phyloP scores from a whole-genome alignment of 2,797 vertebrate genomes.

The Eulemur coronatus region DNA sequence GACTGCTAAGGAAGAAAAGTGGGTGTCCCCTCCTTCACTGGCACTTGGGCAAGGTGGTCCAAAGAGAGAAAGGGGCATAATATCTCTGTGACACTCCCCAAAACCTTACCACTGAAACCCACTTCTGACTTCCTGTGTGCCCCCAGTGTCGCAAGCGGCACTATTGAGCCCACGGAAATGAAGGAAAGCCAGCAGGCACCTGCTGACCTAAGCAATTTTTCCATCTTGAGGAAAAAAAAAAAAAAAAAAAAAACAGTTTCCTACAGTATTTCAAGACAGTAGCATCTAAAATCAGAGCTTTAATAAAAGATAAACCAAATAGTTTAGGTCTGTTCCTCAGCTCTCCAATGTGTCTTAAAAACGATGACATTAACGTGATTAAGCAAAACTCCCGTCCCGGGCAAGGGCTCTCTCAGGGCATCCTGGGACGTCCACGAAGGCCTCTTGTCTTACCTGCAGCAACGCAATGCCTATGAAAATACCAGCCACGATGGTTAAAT shows the following conservation, averaged over 20 bases:
- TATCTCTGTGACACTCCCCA: background rate
- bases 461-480: conserved; percentile 98
- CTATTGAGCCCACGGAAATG: background rate
- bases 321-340: background rate
- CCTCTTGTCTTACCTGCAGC: conserved; percentile 89
- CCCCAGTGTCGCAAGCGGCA: background rate
- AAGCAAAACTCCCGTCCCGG: background rate
- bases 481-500: conserved; percentile 98
- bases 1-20: background rate
- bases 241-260: background rate
- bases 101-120: background rate
- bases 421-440: no score
- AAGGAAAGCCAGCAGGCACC: background rate
- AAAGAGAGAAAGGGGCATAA: background rate
- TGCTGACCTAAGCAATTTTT: background rate
- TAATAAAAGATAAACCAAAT: background rate
- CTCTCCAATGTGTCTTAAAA: background rate
- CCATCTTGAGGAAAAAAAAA: background rate
- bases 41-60: background rate
- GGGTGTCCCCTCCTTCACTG: background rate
- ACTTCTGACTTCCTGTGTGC: background rate
- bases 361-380: background rate
- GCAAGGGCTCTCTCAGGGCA: background rate
- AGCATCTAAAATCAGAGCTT: background rate
- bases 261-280: background rate